Evolutionary conservation across 2,888 invertebrate genomes (phyloP), one percentile per base, ranked within the genome.

Genomic region (Serrognathus titanus): DNA sequence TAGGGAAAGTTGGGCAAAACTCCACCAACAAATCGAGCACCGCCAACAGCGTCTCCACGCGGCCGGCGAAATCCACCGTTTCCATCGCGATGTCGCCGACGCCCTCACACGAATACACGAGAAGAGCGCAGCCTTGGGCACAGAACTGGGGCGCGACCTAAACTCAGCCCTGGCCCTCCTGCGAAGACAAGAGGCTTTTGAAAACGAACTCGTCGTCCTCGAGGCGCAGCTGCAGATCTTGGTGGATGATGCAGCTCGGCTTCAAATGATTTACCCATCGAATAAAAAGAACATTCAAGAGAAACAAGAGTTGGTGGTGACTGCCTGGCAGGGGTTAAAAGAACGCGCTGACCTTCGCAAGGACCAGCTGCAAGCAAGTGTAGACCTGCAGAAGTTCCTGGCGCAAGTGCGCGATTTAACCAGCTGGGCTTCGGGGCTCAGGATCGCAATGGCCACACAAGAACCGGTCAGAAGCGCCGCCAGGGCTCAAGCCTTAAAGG

Each of bases 51-150:
- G 94, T 41, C 80, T 99, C 39, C 88, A 89, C 72, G 97, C 95
- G 0, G 98, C 98, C 1, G 97, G 94, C 8, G 96, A 97, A 80
- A 94, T 98, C 64, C 98, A 98, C 78, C 86, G 96, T 53, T 98
- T 97, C 84, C 97, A 98, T 79, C 86, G 97, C 52, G 97, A 97
- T 78, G 94, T 92, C 1, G 92, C 90, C 16, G 97, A 97, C 72
- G 90, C 95, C 1, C 77, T 94, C 7, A 89, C 92, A 40, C 83
- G 97, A 20, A 95, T 94, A 40, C 92, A 91, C 65, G 96, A 94
- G 74, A 94, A 96, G 72, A 87, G 90, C 61, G 90, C 91, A 0
- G 89, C 89, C 2, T 84, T 98, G 41, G 90, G 92, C 0, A 88
- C 88, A 1, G 91, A 92, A 63, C 58, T 82, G 67, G 89, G 89